Evolutionary conservation across 2,113 vertebrate species (phyloP).

Genomic region (Ornithorhynchus anatinus): DNA sequence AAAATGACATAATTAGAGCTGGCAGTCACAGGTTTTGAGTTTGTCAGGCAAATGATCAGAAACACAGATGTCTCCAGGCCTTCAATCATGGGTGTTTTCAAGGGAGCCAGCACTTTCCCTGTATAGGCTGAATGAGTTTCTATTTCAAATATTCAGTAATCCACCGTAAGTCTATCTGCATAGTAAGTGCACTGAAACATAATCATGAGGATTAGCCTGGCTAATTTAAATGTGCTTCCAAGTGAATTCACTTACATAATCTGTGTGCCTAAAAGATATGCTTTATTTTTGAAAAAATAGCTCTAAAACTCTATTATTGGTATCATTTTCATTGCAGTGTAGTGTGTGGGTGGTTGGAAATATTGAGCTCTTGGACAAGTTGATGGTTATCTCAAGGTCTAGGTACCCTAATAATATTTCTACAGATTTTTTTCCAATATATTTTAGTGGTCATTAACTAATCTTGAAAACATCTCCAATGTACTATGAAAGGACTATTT

Average conservation of each 20-base stretch:
- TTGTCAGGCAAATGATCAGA: neutral
- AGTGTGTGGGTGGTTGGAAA: too few relatives aligned
- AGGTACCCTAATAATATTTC: too few relatives aligned
- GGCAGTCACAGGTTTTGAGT: neutral
- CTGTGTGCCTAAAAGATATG: neutral
- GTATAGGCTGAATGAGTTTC: neutral
- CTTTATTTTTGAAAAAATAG: neutral
- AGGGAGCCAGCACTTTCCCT: neutral
- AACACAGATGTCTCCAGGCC: neutral
- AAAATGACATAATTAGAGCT: conserved; percentile 13
- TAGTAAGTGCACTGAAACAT: neutral
- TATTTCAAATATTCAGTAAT: neutral
- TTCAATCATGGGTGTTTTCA: neutral
- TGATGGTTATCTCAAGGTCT: too few relatives aligned
- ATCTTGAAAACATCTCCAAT: too few relatives aligned
- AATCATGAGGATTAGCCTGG: neutral
- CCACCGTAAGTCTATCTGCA: neutral
- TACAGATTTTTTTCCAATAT: too few relatives aligned
- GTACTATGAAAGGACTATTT: too few relatives aligned
- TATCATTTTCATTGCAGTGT: too few relatives aligned
- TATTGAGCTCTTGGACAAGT: too few relatives aligned
- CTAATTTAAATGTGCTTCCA: conserved; percentile 6
- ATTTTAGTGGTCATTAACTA: too few relatives aligned
- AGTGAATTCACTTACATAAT: neutral
- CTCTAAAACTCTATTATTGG: too few relatives aligned